Evolutionary conservation across 2,888 invertebrate genomes (phyloP).

Genomic region (Mechanitis messenoides): DNA sequence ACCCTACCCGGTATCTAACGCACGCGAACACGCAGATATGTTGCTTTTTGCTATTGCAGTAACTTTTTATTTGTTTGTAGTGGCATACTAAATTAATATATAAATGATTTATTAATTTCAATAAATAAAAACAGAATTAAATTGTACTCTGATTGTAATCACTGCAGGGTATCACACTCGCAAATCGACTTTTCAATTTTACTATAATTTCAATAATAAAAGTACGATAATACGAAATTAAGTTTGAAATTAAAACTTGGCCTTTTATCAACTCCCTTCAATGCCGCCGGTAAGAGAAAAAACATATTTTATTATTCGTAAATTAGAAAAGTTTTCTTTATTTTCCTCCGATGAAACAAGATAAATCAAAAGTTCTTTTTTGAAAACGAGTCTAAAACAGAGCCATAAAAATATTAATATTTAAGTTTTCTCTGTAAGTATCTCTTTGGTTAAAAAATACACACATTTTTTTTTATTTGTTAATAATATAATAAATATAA

Average conservation of each 20-base stretch:
- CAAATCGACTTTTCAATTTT: neutral
- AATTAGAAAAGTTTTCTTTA: constrained; percentile 67
- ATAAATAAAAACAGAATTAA: too few species aligned
- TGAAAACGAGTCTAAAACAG: constrained; percentile 13
- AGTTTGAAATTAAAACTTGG: constrained; percentile 64
- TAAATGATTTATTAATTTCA: too few species aligned
- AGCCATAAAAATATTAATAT: neutral
- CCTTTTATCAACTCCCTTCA: constrained; percentile 60
- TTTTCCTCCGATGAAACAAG: constrained; percentile 48
- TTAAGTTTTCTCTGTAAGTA: neutral
- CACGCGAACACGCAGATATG: constrained; percentile 69
- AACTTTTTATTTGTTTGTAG: too few species aligned
- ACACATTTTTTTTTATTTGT: too few species aligned
- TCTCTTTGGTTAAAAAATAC: neutral
- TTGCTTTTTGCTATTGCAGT: neutral
- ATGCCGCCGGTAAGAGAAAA: constrained; percentile 56
- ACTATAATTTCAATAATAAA: constrained; percentile 1
- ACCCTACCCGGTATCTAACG: constrained; percentile 59
- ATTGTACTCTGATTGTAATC: too few species aligned
- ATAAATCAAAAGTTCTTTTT: constrained; percentile 41
- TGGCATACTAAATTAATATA: too few species aligned
- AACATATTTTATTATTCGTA: constrained; percentile 66
- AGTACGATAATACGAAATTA: constrained; percentile 11
- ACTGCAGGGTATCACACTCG: too few species aligned
- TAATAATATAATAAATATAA: too few species aligned